Conservation (phyloP, 2,797 vertebrate species). For the Paramormyrops hopkinsi region DNA sequence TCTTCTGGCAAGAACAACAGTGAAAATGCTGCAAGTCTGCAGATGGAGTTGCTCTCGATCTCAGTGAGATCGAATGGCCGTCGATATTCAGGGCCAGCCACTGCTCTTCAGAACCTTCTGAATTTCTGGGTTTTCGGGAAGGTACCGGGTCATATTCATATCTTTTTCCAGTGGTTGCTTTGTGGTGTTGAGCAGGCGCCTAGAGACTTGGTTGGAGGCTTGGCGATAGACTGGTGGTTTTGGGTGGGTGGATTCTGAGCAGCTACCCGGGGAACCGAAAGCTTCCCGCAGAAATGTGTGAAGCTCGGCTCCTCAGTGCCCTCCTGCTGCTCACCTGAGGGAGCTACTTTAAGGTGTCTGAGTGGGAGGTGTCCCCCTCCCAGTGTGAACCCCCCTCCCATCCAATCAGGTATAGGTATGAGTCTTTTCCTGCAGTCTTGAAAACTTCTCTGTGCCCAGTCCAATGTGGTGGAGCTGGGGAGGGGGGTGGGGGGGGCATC, state of each 20-base stretch:
- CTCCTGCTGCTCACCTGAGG: not conserved
- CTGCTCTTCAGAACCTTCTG: not conserved
- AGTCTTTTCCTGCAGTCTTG: conserved; percentile 18
- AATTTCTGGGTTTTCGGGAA: not conserved
- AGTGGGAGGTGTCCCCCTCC: not conserved
- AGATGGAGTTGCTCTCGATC: not conserved
- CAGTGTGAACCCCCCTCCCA: not conserved
- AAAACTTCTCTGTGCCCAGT: conserved; percentile 14
- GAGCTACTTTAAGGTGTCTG: not conserved
- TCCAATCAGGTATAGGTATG: not conserved
- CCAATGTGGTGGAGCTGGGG: not conserved
- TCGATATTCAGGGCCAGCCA: not conserved
- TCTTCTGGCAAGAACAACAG: not conserved
- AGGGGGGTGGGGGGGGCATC: not conserved
- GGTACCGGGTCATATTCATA: not conserved
- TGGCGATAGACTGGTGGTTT: not conserved
- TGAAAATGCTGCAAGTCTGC: not conserved
- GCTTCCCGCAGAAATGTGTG: not conserved
- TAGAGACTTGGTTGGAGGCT: not conserved
- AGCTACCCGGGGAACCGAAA: not conserved
- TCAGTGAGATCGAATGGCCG: not conserved
- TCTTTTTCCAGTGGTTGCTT: not conserved
- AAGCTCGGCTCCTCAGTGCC: not conserved
- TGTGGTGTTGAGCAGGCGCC: not conserved
- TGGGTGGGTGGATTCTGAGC: not conserved